Evolutionary conservation across 2,888 invertebrate genomes (phyloP).

Genomic region (Yponomeuta sedellus): DNA sequence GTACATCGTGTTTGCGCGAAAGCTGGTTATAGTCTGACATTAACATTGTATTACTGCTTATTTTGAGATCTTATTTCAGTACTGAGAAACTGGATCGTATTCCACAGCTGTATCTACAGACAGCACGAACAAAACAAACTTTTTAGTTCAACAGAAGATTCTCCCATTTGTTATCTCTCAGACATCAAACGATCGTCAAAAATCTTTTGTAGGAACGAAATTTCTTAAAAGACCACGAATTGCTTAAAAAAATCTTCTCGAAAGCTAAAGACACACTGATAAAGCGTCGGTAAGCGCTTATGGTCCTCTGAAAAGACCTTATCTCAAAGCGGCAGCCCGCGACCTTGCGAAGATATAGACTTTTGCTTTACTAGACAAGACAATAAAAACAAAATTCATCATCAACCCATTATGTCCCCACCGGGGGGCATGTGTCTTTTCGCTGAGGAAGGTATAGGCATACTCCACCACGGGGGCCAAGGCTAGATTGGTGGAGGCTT

Average conservation of each 20-base stretch:
- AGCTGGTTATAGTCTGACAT: background rate
- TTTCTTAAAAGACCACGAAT: background rate
- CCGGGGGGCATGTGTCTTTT: too few relatives aligned
- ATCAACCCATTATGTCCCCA: too few relatives aligned
- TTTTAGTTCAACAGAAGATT: background rate
- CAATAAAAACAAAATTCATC: background rate
- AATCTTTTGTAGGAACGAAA: background rate
- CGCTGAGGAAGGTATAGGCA: too few relatives aligned
- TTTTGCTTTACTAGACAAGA: background rate
- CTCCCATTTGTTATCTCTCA: too few relatives aligned
- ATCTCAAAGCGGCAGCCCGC: constrained; percentile 16
- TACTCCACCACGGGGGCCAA: too few relatives aligned
- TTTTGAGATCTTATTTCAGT: background rate
- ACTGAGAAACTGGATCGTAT: background rate
- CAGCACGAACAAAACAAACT: background rate
- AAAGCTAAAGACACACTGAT: constrained; percentile 17
- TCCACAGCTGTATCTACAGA: background rate
- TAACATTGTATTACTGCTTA: background rate
- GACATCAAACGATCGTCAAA: background rate
- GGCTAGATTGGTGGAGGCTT: too few relatives aligned
- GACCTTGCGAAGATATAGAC: background rate
- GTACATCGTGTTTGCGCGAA: background rate
- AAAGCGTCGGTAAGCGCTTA: constrained; percentile 13
- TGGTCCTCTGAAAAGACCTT: constrained; percentile 19
- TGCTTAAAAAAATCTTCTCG: background rate